Evolutionary conservation across 64 coral and sea anemone genomes (phyloP), one percentile per base, ranked within the genome.

Genomic region (Pocillopora damicornis): DNA sequence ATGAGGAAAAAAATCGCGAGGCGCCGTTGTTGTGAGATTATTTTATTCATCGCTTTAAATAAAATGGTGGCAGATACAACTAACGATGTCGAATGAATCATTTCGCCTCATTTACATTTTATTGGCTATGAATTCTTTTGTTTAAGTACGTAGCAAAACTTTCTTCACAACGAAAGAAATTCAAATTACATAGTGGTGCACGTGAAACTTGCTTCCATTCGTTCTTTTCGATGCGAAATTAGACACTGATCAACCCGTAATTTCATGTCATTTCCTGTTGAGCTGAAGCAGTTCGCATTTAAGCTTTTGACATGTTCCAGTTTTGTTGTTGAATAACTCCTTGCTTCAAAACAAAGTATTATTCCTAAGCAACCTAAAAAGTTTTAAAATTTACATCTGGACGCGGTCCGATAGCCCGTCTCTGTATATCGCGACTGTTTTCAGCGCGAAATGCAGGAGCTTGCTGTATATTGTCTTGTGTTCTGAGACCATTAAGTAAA

Each of bases 31-130:
- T 51, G 2, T 51, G 25, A 71, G 22, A 71, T 11, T 71, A 25
- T 71, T 60, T 79, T 79, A 79, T 79, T 79, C 77, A 79, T 79
- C 77, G 58, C n/a, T 20, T 25, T 59, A 58, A 61, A 51, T 79
- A 79, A 34, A 79, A 13, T 58, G 58, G 9, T 51, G 37, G 1
- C 22, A 15, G 75, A 77, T 60, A 79, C 23, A 60, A 58, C 56
- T 56, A 11, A 61, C 59, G 18, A 25, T n/a, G 58, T 57, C 20
- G 77, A 35, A 22, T 59, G 51, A 60, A 7, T 79, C 38, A 79
- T 79, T 79, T 79, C 30, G 9, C 2, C 58, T 79, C 20, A 79
- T 79, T 79, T 58, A 25, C 77, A 79, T 79, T 79, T 79, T 79
- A 79, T 79, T 26, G 51, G 77, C 58, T 79, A 58, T 7, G 42